phyloP scores from a whole-genome alignment of 1,140 invertebrate species.

The Hestina assimilis region DNA sequence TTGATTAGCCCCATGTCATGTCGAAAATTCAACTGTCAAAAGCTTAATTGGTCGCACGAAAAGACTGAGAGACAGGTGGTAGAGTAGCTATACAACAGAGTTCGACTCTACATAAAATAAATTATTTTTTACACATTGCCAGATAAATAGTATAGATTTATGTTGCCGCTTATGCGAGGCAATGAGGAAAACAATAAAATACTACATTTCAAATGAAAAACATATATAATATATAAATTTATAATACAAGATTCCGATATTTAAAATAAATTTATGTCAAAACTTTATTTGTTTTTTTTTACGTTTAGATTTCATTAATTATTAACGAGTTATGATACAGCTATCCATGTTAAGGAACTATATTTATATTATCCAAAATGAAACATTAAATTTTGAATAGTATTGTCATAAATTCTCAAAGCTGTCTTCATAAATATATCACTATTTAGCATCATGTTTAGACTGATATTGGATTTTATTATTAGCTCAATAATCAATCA shows the following conservation, averaged over 20 bases:
- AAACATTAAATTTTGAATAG: too few species aligned
- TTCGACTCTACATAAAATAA: slow-evolving; percentile 1
- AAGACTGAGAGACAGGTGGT: slow-evolving; percentile 57
- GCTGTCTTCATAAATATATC: background rate
- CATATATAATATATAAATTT: background rate
- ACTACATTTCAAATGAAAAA: too few species aligned
- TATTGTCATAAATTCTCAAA: too few species aligned
- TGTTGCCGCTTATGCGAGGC: too few species aligned
- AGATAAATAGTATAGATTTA: too few species aligned
- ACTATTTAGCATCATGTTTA: background rate
- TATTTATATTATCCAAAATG: too few species aligned
- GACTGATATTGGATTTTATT: slow-evolving; percentile 15
- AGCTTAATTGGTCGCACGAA: slow-evolving; percentile 76
- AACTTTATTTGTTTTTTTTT: background rate
- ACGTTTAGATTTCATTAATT: too few species aligned
- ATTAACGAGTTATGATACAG: too few species aligned
- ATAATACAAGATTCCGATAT: background rate
- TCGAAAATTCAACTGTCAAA: slow-evolving; percentile 78
- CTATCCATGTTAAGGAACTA: background rate
- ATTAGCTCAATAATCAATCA: slow-evolving; percentile 42
- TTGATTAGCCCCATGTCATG: slow-evolving; percentile 80
- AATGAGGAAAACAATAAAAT: too few species aligned
- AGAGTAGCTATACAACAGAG: slow-evolving; percentile 51
- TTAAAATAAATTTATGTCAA: background rate
- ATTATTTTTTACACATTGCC: too few species aligned